Evolutionary conservation across 2,888 invertebrate genomes (phyloP), one percentile per base, ranked within the genome.

Genomic region (Lymantria dispar): DNA sequence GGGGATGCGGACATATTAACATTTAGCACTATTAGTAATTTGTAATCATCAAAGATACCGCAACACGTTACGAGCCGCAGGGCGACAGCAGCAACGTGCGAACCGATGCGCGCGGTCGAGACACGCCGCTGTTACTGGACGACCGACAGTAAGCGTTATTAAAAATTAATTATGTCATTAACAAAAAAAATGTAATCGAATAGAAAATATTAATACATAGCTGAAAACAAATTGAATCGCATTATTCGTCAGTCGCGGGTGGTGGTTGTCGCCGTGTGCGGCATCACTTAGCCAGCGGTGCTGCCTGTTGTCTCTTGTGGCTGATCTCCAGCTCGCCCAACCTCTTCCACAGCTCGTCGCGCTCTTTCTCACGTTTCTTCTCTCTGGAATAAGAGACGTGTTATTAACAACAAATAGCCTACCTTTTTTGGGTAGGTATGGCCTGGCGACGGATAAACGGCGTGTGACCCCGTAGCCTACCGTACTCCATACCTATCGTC

Each of bases 321-420:
- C 92, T 93, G 83, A 96, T 92, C 94, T 98, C 97, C 92, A 98
- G 93, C 93, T 98, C 97, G 79, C 95, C 95, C 88, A 98, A 93
- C 92, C 95, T 96, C 93, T 97, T 97, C 99, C 99, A 99, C 87
- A 99, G 92, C 91, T 99, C 99, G 87, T 87, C 98, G 93, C 93
- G 99, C 97, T 93, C 98, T 95, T 94, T 98, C 97, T 91, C 97
- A 93, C 93, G 98, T 96, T 93, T 98, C 96, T 93, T 98, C 97
- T 93, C 98, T 98, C 92, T 92, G 83, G 80, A 77, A 58, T 42
- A 22, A 22, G 5, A 22, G 22, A 2, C 22, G 22, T 5, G 22
- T 22, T 22, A 22, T 22, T 22, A 5, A 22, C 22, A 22, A 2
- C 5, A 22, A 3, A 22, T 22, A 5, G 22, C 22, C 5, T 22